These are phyloP conservation scores for Seladonia tumulorum DNA, from an alignment of 2,888 invertebrate species.

Conservation along the genomic window DNA sequence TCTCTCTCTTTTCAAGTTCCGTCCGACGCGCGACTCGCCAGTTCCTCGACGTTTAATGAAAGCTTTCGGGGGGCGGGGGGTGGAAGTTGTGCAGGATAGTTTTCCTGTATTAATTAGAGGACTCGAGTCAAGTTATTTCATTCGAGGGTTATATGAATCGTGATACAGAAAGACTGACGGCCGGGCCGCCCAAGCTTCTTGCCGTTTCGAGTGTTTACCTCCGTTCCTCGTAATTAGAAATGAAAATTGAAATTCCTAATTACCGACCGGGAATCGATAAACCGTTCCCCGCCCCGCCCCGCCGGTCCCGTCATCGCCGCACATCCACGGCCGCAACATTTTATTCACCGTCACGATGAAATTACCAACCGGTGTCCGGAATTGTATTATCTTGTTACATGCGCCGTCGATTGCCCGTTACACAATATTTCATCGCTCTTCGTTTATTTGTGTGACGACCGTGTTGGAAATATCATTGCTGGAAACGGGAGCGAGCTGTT, in stretches of 20 bases:
- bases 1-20: neutral
- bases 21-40: constrained; percentile 20
- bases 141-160: constrained; percentile 21
- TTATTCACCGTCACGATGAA: constrained; percentile 19
- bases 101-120: constrained; percentile 59
- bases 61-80: constrained; percentile 33
- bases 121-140: constrained; percentile 31
- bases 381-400: constrained; percentile 30
- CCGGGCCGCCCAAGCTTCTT: too few relatives aligned
- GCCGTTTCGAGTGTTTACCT: neutral
- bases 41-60: constrained; percentile 58
- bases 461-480: neutral
- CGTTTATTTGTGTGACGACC: too few relatives aligned
- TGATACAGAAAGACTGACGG: neutral
- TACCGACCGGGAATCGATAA: constrained; percentile 41
- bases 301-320: too few relatives aligned
- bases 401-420: neutral
- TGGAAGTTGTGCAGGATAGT: constrained; percentile 42
- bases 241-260: constrained; percentile 57
- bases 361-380: constrained; percentile 34
- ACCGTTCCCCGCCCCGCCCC: neutral
- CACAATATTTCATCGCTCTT: neutral
- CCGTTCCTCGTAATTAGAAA: constrained; percentile 41
- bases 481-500: too few relatives aligned
- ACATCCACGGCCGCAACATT: constrained; percentile 15